Base-by-base conservation (phyloP, 2,113 vertebrate species). In the Hepsetus odoe region DNA sequence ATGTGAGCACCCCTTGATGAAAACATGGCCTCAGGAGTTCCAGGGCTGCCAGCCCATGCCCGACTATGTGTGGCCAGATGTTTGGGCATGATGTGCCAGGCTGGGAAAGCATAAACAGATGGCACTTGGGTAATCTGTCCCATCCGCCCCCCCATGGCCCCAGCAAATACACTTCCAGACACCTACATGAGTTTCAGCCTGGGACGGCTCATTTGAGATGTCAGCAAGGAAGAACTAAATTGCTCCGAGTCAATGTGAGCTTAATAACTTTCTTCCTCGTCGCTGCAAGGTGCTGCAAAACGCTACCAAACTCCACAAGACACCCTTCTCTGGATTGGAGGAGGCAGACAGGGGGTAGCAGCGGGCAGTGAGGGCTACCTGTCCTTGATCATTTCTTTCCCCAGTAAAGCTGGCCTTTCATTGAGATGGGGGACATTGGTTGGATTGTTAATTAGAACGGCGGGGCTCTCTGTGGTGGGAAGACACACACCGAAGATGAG, bases 381-480 rank as follows among this genome's bases (percentile, higher is more conserved):
- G 56, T 70, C 73, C 69, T 76, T 76, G 83, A 80, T 70, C 77
- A 76, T 72, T 46, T 72, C 61, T 62, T 73, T 70, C 38, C 73
- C 8, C 64, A 69, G 65, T 59, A 74, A 44, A 76, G 35, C 46
- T 6, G 38, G 62, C 59, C 6, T 8, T 70, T 73, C 74, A 32
- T 64, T 24, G 22, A 28, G 62, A 78, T 6, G 18, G n/a, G n/a
- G 76, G 38, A 49, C 44, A 65, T 69, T 66, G 40, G 32, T 64
- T 65, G 49, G 35, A 67, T 72, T 61, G 77, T 76, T 86, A 83
- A 84, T 86, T 82, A 84, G 81, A 74, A 72, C 69, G 49, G 44
- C 26, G 49, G 79, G 68, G 59, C 76, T 74, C 68, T 82, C 30
- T 22, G 32, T 73, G 40, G 70, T 83, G 28, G 66, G 58, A 78